These are phyloP conservation scores for Asbolus verrucosus DNA, from an alignment of 1,140 invertebrate species.

Conservation along the genomic window DNA sequence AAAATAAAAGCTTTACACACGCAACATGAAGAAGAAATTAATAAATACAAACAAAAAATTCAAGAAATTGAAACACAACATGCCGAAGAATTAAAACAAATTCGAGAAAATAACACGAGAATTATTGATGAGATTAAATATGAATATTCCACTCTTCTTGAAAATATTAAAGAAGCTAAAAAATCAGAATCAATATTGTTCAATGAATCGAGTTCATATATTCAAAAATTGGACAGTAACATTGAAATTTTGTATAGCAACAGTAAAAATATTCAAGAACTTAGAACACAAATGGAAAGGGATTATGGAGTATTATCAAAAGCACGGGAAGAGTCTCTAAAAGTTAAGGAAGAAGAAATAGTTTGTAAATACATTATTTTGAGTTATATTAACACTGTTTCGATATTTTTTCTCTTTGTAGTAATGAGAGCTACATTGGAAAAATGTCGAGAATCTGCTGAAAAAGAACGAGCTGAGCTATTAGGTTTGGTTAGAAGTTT, in stretches of 20 bases:
- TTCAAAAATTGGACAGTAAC: constrained; percentile 64
- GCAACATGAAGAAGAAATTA: constrained; percentile 61
- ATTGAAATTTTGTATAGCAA: constrained; percentile 63
- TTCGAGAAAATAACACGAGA: constrained; percentile 63
- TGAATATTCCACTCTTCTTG: constrained; percentile 63
- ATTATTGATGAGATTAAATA: constrained; percentile 63
- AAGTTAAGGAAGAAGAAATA: constrained; percentile 63
- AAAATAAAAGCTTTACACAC: constrained; percentile 60
- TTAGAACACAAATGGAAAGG: constrained; percentile 58
- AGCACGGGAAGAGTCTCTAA: constrained; percentile 63
- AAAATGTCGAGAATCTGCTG: constrained; percentile 64
- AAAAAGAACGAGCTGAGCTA: constrained; percentile 66
- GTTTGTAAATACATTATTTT: constrained; percentile 56
- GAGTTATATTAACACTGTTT: not conserved
- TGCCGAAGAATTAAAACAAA: constrained; percentile 63
- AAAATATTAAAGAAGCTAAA: constrained; percentile 66
- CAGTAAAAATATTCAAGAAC: constrained; percentile 60
- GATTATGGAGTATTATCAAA: constrained; percentile 63
- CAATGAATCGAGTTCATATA: constrained; percentile 64
- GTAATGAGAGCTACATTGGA: constrained; percentile 64
- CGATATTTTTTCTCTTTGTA: constrained; percentile 47
- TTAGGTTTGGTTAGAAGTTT: constrained; percentile 66
- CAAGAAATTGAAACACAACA: constrained; percentile 62
- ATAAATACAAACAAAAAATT: constrained; percentile 64
- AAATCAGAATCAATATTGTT: constrained; percentile 63